These are phyloP conservation scores for Malachius bipustulatus DNA, from an alignment of 2,888 invertebrate genomes.

Conservation along the genomic window DNA sequence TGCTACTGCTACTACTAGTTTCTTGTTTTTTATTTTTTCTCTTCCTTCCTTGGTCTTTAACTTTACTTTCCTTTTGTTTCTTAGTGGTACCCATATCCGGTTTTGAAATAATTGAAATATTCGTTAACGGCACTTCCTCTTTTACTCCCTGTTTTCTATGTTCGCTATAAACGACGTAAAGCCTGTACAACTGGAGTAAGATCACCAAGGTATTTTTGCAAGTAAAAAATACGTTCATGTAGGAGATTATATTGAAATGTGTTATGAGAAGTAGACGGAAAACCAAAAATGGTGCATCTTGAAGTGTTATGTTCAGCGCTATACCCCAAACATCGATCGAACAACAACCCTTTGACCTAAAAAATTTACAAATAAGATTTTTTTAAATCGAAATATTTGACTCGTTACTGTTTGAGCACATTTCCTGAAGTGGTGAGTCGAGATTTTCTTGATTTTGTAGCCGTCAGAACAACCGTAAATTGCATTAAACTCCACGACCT, in stretches of 20 bases:
- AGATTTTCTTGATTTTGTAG: slow-evolving; percentile 69
- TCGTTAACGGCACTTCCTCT: slow-evolving; percentile 34
- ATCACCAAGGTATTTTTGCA: slow-evolving; percentile 86
- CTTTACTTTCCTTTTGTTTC: slow-evolving; percentile 23
- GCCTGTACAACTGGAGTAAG: slow-evolving; percentile 69
- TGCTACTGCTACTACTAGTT: too few species aligned
- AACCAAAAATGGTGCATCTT: slow-evolving; percentile 79
- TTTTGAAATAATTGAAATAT: slow-evolving; percentile 44
- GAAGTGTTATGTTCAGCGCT: slow-evolving; percentile 72
- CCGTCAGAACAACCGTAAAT: slow-evolving; percentile 87
- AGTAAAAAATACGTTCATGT: slow-evolving; percentile 94
- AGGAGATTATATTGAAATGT: slow-evolving; percentile 79
- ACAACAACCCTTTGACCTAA: slow-evolving; percentile 58
- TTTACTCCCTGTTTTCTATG: slow-evolving; percentile 38
- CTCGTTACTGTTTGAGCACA: slow-evolving; percentile 24
- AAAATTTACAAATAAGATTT: too few species aligned
- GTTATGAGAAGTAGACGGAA: slow-evolving; percentile 77
- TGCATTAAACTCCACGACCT: slow-evolving; percentile 82
- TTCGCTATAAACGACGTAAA: slow-evolving; percentile 70
- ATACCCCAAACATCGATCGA: slow-evolving; percentile 85
- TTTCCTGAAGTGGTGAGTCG: slow-evolving; percentile 43
- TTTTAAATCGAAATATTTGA: slow-evolving; percentile 1
- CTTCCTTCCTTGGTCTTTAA: slow-evolving; percentile 34
- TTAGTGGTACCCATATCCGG: slow-evolving; percentile 26
- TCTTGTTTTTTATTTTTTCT: slow-evolving; percentile 12